These are phyloP conservation scores for Delphinapterus leucas DNA, from an alignment of 2,113 vertebrate genomes.

Conservation along the genomic window DNA sequence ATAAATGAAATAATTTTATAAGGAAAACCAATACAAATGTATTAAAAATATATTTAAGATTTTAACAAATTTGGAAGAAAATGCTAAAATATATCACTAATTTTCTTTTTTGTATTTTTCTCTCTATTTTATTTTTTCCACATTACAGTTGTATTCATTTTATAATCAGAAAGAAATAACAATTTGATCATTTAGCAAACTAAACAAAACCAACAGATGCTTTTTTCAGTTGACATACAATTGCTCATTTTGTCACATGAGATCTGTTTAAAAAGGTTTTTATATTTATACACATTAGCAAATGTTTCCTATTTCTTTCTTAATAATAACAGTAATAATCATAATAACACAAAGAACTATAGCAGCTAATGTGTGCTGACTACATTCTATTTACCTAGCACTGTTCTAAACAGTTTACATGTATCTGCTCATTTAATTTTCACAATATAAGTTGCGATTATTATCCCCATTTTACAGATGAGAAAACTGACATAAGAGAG, in stretches of 20 bases:
- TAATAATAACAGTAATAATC: neutral
- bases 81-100: neutral
- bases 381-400: neutral
- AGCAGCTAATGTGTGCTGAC: neutral
- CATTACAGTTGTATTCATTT: neutral
- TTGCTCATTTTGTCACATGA: neutral
- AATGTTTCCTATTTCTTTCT: neutral
- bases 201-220: neutral
- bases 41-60: neutral
- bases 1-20: neutral
- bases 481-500: neutral
- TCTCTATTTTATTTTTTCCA: neutral
- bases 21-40: neutral
- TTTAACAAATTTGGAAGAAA: neutral
- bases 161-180: neutral
- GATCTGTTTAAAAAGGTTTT: neutral
- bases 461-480: neutral
- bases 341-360: neutral
- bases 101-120: neutral
- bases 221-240: neutral
- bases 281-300: neutral
- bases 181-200: neutral
- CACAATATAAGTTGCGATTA: neutral
- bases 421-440: neutral
- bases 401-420: neutral